Evolutionary conservation across 23 tunicate species (phyloP), one percentile per base, ranked within the genome.

Genomic region (Trididemnum clinides): DNA sequence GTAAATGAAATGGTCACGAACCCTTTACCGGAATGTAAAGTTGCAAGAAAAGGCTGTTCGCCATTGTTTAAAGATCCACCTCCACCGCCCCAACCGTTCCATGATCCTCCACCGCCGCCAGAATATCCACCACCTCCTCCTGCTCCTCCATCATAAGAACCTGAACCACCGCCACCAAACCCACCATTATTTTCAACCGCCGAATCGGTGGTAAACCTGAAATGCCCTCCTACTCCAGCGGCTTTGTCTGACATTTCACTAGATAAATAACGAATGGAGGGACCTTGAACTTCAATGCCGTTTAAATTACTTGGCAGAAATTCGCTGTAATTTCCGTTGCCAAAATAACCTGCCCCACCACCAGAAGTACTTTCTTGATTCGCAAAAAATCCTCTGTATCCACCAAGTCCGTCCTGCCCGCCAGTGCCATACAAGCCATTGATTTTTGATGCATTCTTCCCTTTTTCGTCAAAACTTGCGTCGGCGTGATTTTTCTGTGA

Each of bases 81-180:
- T 2, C 98, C 98, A 0, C 98, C 98, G 18, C 98, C 98, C 94
- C 94, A 89, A 57, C 94, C 94, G 32, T 75, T 76, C 37, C 80
- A 59, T 4, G 98, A 73, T 21, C 98, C 98, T 4, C 98, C 98
- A 0, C 88, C 93, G 7, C 98, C 98, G 28, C 98, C 94, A 29
- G 90, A 94, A 37, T 50, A 89, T 0, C 98, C 98, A 18, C 98
- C 98, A 6, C 93, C 98, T 18, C 98, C 98, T 35, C 98, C 98
- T 0, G 90, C 88, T 23, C 98, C 98, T n/a, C 98, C 98, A 58
- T 85, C 87, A 19, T 22, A 25, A 35, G 95, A 66, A 2, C 98
- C 98, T 10, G 98, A 85, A 1, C 98, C 98, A 2, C 98, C 98
- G 5, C 98, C 98, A 28, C 98, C 98, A 39, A 94, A 94, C 1